Evolutionary conservation across 2,888 invertebrate species (phyloP).

Genomic region (Cephalotes varians): DNA sequence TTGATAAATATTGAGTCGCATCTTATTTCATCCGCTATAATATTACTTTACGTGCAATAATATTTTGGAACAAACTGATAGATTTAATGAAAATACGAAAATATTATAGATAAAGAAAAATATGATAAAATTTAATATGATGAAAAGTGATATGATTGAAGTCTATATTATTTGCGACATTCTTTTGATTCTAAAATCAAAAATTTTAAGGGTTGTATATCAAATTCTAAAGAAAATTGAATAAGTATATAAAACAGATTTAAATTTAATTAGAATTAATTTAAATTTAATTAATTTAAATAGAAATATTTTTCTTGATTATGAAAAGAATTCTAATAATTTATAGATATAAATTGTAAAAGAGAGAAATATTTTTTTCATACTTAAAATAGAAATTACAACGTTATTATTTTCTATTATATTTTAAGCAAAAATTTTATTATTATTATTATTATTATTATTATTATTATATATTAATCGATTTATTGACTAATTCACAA

Average conservation of each 20-base stretch:
- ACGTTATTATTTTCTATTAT: not conserved
- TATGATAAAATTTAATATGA: not conserved
- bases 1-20: conserved; percentile 14
- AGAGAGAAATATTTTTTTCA: not conserved
- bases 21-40: conserved; percentile 16
- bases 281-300: too few species aligned
- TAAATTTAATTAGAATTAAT: too few species aligned
- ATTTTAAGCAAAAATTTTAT: not conserved
- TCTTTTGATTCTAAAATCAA: not conserved
- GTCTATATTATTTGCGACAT: not conserved
- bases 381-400: not conserved
- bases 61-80: not conserved
- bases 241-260: not conserved
- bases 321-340: not conserved
- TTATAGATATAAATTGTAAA: not conserved
- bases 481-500: not conserved
- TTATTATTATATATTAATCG: too few species aligned
- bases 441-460: too few species aligned
- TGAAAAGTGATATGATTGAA: not conserved
- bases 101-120: not conserved
- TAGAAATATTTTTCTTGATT: not conserved
- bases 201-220: not conserved
- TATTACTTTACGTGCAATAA: not conserved
- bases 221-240: not conserved
- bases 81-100: not conserved